Evolutionary conservation across 2,113 vertebrate genomes (phyloP).

Genomic region (Paratilapia polleni): DNA sequence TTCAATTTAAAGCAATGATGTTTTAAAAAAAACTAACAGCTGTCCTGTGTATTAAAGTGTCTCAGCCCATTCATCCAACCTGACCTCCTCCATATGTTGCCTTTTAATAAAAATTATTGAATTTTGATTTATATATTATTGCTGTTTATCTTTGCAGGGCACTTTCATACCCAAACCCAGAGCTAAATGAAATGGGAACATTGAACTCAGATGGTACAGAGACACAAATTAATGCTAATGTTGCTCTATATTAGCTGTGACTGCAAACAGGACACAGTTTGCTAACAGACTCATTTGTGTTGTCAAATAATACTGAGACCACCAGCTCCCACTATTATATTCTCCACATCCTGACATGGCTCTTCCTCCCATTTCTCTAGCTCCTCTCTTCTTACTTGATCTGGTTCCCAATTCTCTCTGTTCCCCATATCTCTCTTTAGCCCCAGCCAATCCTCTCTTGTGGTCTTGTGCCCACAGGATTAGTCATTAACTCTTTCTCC

Average conservation of each 20-base stretch:
- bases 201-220: background rate
- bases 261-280: background rate
- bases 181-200: background rate
- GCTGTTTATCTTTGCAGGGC: background rate
- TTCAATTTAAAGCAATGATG: background rate
- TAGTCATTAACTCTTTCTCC: constrained; percentile 57
- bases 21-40: background rate
- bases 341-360: constrained; percentile 5
- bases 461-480: constrained; percentile 61
- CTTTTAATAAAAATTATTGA: background rate
- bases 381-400: constrained; percentile 17
- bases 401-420: constrained; percentile 25
- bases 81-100: background rate
- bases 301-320: background rate
- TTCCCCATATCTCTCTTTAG: constrained; percentile 44
- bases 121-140: background rate
- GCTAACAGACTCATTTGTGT: background rate
- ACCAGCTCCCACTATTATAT: background rate
- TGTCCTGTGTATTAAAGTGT: background rate
- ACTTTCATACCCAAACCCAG: no score
- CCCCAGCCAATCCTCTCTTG: constrained; percentile 48
- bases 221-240: background rate
- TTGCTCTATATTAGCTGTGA: background rate
- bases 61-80: background rate
- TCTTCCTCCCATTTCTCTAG: background rate